Evolutionary conservation across 2,797 vertebrate species (phyloP), one percentile per base, ranked within the genome.

Genomic region (Hydrocynus forskahlii): DNA sequence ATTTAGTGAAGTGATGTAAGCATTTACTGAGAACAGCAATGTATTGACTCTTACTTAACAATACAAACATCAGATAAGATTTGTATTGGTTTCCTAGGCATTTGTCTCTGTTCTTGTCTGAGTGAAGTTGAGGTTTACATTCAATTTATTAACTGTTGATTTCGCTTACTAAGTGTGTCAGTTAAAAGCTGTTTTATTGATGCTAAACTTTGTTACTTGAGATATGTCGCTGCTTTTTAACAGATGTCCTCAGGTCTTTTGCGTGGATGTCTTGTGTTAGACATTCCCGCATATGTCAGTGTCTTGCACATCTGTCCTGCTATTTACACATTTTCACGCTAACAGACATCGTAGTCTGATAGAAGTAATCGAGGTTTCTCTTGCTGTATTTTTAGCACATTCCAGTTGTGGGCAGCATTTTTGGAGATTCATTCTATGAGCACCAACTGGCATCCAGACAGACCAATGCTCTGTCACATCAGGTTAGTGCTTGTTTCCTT

Each of bases 401-500:
- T 77, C 96, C 97, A 59, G 94, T 96, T 78, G 95, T 99, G 90
- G 95, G 96, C 88, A 96, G 97, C 85, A 96, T 98, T 92, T 99
- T 99, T 88, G 97, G 97, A 76, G 98, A 99, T 88, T 96, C 97
- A 6, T 99, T 96, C 94, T 99, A 98, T 85, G 98, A 99, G 91
- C 98, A 99, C 92, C 98, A 99, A 94, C 90, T 99, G 93, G 95
- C 97, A 14, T 95, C 96, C 84, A 95, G 97, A 91, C 97, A 99
- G 93, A 97, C 97, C 82, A 99, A 97, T 60, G 97, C 98, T 43
- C 96, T 99, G 81, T 99, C 98, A 86, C 97, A 98, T 88, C 98
- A 99, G 97, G 98, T 99, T 95, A 75, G 66, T 43, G n/a, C 16
- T 70, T 52, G 14, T 21, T 6, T 19, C 21, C 21, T 67, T 55